Base-by-base conservation (phyloP, 2,888 invertebrate species). In the Eristalis intricaria region DNA sequence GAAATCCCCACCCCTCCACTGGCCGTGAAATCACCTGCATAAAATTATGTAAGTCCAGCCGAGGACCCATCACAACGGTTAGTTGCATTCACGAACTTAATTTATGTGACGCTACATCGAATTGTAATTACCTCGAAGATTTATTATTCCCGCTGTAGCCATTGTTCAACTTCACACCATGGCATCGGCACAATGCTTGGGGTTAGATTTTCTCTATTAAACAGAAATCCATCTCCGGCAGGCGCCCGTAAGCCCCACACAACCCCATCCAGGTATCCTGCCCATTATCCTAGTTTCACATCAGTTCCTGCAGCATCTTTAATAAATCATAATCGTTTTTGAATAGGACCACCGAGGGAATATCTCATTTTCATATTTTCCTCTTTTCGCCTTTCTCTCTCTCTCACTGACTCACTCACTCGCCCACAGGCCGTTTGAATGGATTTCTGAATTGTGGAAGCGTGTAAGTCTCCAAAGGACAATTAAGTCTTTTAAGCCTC, bases 241-340 rank as follows among this genome's bases (percentile, higher is more conserved):
- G 2, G 13, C 11, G 10, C 35, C 35, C 2, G 11, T 10, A n/a
- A n/a, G n/a, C 35, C 26, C 4, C 26, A 19, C 50, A 40, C 15
- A 11, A 19, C 4, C 22, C 35, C 35, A 40, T 8, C n/a, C 22
- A 29, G 10, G 35, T 23, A 32, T 26, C n/a, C 7, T 64, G 38
- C 8, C 60, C 29, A 60, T 60, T 43, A 56, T 66, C 60, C 43
- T 23, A 23, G 65, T 65, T 65, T 40, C 65, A 65, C 65, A 79
- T 58, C 40, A 71, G 65, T 40, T 43, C 32, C 43, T 61, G 32
- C 56, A 75, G 74, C 74, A 32, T 69, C 63, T 63, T 75, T 40
- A 81, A 81, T 81, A 81, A 81, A 81, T 81, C 81, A 81, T 69
- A 81, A 81, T 69, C 74, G 74, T 38, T 81, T 81, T 69, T 63